Base-by-base conservation (phyloP, 2,888 invertebrate species). In the Anodontia alba region DNA sequence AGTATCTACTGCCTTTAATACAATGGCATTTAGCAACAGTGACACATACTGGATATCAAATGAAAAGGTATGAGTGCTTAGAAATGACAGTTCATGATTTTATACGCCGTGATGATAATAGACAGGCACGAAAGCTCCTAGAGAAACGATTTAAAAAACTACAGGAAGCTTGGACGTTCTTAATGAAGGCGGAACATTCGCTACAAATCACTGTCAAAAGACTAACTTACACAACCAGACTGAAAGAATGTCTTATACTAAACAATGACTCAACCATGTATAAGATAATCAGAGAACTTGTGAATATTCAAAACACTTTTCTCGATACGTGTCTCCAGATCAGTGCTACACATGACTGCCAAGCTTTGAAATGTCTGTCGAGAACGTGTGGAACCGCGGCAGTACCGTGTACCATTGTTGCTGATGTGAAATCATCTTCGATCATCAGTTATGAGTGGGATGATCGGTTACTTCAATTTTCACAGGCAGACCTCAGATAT, bases 11-110 rank as follows among this genome's bases (percentile, higher is more conserved):
- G 12, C 43, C 70, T 10, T 79, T 89, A 17, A 33, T 89, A 3
- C 83, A 78, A n/a, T 89, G 88, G 88, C 87, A 89, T 46, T 33
- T 84, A 46, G 26, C 80, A 33, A 76, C 76, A 23, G 79, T 85
- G 12, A 38, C 80, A 33, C 75, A 73, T 67, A 73, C 73, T 31
- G 87, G 80, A 70, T 89, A 86, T 73, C 80, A 73, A 31, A 75
- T 87, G 66, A 83, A 81, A 62, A 83, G 80, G 62, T 73, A 76
- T 0, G 77, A 82, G 23, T 89, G 84, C 51, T 66, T 78, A 57
- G 76, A 81, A 23, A 71, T 75, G 76, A 74, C 82, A 51, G 81
- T 86, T 1, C 15, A 70, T 23, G 79, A 81, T 33, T 86, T 83
- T 36, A 62, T 75, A 43, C 33, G 68, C 29, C 26, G 43, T 20